Base-by-base conservation (phyloP, 1,140 invertebrate genomes). In the Drosophila guanche region DNA sequence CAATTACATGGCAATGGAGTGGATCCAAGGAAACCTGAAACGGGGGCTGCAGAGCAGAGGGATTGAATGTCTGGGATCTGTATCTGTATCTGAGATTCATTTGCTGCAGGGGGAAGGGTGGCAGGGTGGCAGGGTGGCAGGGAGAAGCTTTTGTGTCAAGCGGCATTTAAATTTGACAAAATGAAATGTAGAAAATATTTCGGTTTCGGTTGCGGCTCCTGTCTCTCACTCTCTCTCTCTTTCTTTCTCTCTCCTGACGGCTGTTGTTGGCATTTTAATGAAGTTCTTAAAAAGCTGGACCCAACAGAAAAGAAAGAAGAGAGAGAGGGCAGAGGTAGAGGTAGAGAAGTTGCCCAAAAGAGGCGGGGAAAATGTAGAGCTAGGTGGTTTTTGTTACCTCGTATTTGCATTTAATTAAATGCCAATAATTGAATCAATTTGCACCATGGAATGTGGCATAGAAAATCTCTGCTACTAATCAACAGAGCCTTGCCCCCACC, bases 331-430 rank as follows among this genome's bases (percentile, higher is more conserved):
- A 40, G 8, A 10, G 7, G n/a, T 2, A 20, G 29, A 1, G 14
- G 37, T 12, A n/a, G 29, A 8, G 2, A 12, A 60, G 62, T 45
- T 74, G 58, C 33, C 29, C 56, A 51, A 42, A 52, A 37, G 33
- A 4, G 33, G 33, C 3, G 4, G 33, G 8, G 33, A 4, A 4
- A 12, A 37, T 2, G 10, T 0, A 10, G 10, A 10, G 33, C 25
- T 27, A 58, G 52, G 41, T 58, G 22, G 33, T 46, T 16, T 5
- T n/a, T 58, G 70, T 62, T 60, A 70, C 59, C 65, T 62, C 53
- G 25, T 85, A 79, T 85, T 85, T 86, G 77, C 83, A 86, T 85
- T 86, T 86, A 85, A 85, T 85, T 85, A 85, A 85, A 85, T 78
- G 65, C 77, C 81, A 85, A 85, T 86, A 85, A 81, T 85, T 77